phyloP scores from a whole-genome alignment of 2,888 invertebrate species.

The Hylaea fasciaria region DNA sequence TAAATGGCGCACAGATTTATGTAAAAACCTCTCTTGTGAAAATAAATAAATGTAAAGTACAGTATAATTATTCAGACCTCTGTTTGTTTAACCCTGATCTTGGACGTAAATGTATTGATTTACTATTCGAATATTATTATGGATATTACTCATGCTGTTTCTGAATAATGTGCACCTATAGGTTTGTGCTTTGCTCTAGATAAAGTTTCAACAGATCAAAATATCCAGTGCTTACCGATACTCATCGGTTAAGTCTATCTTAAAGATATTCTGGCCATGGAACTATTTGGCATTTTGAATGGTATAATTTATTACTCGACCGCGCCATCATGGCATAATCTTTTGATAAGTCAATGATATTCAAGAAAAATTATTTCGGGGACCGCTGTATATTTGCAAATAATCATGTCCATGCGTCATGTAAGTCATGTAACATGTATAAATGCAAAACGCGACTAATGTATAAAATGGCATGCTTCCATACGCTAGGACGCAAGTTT shows the following conservation, averaged over 20 bases:
- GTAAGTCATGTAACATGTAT: constrained; percentile 3
- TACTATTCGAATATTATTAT: constrained; percentile 16
- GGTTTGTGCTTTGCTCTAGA: too few relatives aligned
- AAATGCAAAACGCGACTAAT: constrained; percentile 13
- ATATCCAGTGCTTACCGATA: too few relatives aligned
- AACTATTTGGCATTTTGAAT: too few relatives aligned
- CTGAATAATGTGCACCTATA: constrained; percentile 1
- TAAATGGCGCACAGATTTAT: constrained; percentile 50
- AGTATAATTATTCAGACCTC: constrained; percentile 11
- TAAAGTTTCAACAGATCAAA: too few relatives aligned
- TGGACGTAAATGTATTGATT: constrained; percentile 4
- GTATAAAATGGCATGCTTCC: constrained; percentile 37
- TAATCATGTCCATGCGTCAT: neutral
- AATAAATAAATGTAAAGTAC: neutral
- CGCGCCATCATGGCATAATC: too few relatives aligned
- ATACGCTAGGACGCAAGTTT: constrained; percentile 34
- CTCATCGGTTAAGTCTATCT: too few relatives aligned
- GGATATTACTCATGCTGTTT: constrained; percentile 8
- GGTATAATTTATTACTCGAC: too few relatives aligned
- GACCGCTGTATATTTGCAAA: neutral
- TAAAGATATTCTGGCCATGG: too few relatives aligned
- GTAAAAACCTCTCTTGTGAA: constrained; percentile 6
- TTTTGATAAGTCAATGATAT: neutral
- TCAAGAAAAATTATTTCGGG: neutral
- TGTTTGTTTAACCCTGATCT: constrained; percentile 4